Evolutionary conservation across 2,888 invertebrate genomes (phyloP), one percentile per base, ranked within the genome.

Genomic region (Cantharis nigra): DNA sequence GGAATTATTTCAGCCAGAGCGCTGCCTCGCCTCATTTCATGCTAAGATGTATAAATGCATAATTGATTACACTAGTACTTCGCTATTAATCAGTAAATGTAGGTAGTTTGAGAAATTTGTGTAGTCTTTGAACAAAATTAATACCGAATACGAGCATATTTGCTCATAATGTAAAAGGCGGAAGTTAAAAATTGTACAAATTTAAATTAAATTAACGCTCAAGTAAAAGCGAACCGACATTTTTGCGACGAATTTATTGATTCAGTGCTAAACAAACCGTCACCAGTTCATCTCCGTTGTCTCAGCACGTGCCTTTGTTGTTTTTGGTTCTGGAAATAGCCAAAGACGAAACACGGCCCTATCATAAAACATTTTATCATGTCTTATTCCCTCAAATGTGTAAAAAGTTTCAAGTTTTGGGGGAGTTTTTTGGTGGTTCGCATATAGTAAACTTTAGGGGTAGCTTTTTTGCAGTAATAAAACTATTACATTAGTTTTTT

Each of bases 401-500:
- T 80, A 83, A 83, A 85, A 84, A 84, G 72, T 72, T 74, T 62
- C 71, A 78, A 78, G 71, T 74, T 75, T 20, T 67, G 74, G 81
- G 79, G 80, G 77, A 78, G 73, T 77, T 78, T 76, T 78, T 81
- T 76, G 62, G 49, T 4, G 33, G 67, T 73, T 65, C 72, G 71
- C 63, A 63, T 73, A 77, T 49, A 23, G 65, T 23, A 11, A 72
- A 77, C 64, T 72, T 70, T 72, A 64, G 30, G 78, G 75, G 76
- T 74, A 70, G 77, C 69, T 80, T 81, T 82, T 81, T 80, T 79
- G 76, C 85, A 82, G 85, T 87, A 87, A 88, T 88, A 88, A 88
- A 88, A 88, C 88, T 88, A 88, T 88, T 88, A 88, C 88, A 88
- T 88, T 87, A 87, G 87, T 87, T 88, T 87, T 87, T 87, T 80